Percentiles rank a stretch among this genome's conserved stretches.
Conservation (phyloP, 2,888 invertebrate species). For the Aethes cnicana region DNA sequence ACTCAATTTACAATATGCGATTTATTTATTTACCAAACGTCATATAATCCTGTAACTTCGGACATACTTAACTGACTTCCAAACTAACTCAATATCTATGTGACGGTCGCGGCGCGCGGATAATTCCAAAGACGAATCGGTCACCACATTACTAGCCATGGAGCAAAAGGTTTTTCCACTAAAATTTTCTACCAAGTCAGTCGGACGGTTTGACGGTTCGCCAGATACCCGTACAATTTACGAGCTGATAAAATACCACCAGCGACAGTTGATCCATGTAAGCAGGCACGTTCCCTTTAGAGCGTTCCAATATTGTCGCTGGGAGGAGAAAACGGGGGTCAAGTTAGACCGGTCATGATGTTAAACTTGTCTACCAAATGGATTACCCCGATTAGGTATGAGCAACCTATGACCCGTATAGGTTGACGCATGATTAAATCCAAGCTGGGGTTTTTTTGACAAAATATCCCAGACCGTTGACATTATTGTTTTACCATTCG, state of each 20-base stretch:
- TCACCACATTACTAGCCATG: constrained; percentile 26
- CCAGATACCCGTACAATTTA: constrained; percentile 74
- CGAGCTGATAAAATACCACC: constrained; percentile 73
- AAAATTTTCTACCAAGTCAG: constrained; percentile 60
- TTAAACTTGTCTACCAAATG: constrained; percentile 74
- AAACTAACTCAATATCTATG: no score
- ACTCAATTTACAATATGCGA: no score
- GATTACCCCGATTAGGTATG: constrained; percentile 76
- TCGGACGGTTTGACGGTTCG: constrained; percentile 64
- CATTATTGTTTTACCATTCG: constrained; percentile 26
- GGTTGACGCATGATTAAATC: constrained; percentile 68
- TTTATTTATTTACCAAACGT: no score
- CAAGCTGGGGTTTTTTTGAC: constrained; percentile 46
- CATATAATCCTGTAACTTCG: no score
- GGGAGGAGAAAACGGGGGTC: constrained; percentile 44
- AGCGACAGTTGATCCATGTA: constrained; percentile 51
- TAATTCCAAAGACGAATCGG: constrained; percentile 13
- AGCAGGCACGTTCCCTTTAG: constrained; percentile 45
- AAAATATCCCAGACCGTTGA: constrained; percentile 30
- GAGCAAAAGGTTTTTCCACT: constrained; percentile 45
- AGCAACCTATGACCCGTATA: constrained; percentile 68
- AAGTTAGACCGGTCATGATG: constrained; percentile 49
- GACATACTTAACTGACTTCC: no score
- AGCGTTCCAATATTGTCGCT: constrained; percentile 32
- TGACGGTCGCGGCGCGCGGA: no score